Evolutionary conservation across 1,140 invertebrate species (phyloP), one percentile per base, ranked within the genome.

Genomic region (Campoletis sonorensis): DNA sequence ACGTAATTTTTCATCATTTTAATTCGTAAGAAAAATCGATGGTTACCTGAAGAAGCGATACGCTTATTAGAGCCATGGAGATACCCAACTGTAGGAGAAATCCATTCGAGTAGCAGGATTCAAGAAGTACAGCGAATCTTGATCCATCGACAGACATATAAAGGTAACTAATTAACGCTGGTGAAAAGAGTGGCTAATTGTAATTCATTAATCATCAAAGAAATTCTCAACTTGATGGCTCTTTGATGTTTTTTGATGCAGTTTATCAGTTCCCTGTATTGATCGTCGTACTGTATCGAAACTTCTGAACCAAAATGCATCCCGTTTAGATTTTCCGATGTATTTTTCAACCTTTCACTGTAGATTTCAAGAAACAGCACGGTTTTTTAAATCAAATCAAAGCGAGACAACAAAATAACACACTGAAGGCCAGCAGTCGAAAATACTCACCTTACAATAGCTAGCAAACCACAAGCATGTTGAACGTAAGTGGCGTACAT

Each of bases 401-500:
- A 33, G 30, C 30, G 30, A 2, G 49, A 51, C 18, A 51, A 10
- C 11, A n/a, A n/a, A 54, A 54, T 54, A n/a, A 54, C 16, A 54
- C 4, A 54, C 1, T 0, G n/a, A 18, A 54, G 8, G 16, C 5
- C 51, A 0, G n/a, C n/a, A 16, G 49, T 51, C 30, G 2, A 33
- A 33, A 45, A 45, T 45, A 8, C 40, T 13, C 40, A 81, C 83
- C 81, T 71, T 27, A 81, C n/a, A 68, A 84, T 73, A 1, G 30
- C 37, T 61, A 84, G 80, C 58, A 84, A 64, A 54, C 83, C 79
- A 23, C 81, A 82, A 11, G 49, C 78, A 58, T 84, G 83, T 45
- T 82, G 61, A 61, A 77, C 58, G 8, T 67, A 84, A 33, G 72
- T 77, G 2, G 45, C 18, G 21, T 80, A 84, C 58, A 82, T n/a